Evolutionary conservation across 2,888 invertebrate species (phyloP).

Genomic region (Hirudinaria manillensis): DNA sequence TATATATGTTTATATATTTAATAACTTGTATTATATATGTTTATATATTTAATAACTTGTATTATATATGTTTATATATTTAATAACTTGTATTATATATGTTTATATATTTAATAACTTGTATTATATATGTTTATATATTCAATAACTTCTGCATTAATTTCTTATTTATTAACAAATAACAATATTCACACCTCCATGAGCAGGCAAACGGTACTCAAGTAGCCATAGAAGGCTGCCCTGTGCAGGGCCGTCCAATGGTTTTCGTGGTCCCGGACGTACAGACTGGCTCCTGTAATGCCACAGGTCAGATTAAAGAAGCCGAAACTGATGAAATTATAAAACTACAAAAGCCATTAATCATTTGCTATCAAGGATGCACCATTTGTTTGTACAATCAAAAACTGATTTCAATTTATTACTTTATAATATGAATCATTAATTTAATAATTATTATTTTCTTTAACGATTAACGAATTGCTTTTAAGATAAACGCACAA

Average conservation of each 20-base stretch:
- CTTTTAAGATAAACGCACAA: too few species aligned
- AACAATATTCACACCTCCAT: conserved; percentile 58
- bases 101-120: background rate
- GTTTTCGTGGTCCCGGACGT: conserved; percentile 66
- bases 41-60: background rate
- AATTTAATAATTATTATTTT: too few species aligned
- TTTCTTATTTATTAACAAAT: background rate
- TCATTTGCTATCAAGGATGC: too few species aligned
- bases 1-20: background rate
- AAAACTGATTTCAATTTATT: too few species aligned
- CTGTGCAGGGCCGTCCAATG: conserved; percentile 76
- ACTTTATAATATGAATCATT: too few species aligned
- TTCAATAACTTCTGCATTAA: background rate
- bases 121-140: background rate
- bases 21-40: background rate
- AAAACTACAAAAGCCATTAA: too few species aligned
- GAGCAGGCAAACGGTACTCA: conserved; percentile 67
- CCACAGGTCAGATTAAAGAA: too few species aligned
- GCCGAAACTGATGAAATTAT: too few species aligned
- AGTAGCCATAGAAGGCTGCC: conserved; percentile 75
- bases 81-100: background rate
- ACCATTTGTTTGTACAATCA: too few species aligned
- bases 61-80: background rate
- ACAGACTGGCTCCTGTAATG: conserved; percentile 59
- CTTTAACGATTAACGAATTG: too few species aligned